phyloP scores from a whole-genome alignment of 1,140 invertebrate species.

The Anastrepha obliqua region DNA sequence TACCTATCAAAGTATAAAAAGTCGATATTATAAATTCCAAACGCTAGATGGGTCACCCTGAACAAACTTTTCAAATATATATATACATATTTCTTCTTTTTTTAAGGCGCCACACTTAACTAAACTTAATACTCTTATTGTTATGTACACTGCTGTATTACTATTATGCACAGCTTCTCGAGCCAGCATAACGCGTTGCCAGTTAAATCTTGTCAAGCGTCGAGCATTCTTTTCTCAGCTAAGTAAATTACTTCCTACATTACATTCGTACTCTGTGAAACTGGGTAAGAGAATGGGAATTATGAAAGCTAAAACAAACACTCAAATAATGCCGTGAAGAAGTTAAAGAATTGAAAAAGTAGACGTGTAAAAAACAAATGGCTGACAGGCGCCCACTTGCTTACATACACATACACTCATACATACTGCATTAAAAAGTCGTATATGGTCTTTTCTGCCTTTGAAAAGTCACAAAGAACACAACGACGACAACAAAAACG shows the following conservation, averaged over 20 bases:
- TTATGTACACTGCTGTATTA: too few species aligned
- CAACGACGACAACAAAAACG: neutral
- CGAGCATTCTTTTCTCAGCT: slow-evolving; percentile 14
- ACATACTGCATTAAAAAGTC: neutral
- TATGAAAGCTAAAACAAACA: neutral
- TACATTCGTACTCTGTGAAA: neutral
- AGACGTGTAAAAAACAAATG: slow-evolving; percentile 2
- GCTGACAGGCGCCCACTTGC: neutral
- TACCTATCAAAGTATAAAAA: too few species aligned
- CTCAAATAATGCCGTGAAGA: neutral
- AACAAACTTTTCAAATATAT: too few species aligned
- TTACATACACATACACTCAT: neutral
- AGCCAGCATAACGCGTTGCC: neutral
- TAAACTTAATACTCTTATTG: too few species aligned
- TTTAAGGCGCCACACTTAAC: too few species aligned
- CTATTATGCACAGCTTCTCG: neutral
- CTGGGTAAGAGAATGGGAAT: neutral
- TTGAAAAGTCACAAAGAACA: slow-evolving; percentile 25
- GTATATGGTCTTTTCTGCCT: slow-evolving; percentile 11
- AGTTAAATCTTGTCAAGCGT: neutral
- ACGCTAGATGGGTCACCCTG: too few species aligned
- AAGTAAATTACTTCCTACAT: slow-evolving; percentile 29
- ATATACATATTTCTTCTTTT: too few species aligned
- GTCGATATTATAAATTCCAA: too few species aligned
- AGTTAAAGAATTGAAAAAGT: slow-evolving; percentile 23